These are phyloP conservation scores for Albula goreensis DNA, from an alignment of 2,113 vertebrate genomes.

Conservation along the genomic window DNA sequence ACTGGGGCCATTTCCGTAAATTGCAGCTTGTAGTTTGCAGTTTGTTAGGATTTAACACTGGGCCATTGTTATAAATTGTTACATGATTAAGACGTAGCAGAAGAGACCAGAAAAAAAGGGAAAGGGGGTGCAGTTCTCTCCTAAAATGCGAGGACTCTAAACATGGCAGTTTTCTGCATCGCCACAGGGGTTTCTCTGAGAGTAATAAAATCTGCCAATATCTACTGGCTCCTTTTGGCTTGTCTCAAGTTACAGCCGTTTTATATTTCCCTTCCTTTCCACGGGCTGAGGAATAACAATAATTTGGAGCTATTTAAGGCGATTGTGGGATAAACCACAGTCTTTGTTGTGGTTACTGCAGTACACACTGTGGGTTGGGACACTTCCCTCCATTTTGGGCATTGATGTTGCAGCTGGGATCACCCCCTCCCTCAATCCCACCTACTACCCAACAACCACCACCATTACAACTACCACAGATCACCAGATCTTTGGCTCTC, in stretches of 20 bases:
- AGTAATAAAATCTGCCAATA: slow-evolving; percentile 65
- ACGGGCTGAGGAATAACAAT: slow-evolving; percentile 83
- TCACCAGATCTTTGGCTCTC: slow-evolving; percentile 7
- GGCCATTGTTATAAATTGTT: slow-evolving; percentile 13
- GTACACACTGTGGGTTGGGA: slow-evolving; percentile 76
- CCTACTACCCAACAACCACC: slow-evolving; percentile 22
- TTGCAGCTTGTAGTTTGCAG: background rate
- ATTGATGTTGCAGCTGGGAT: slow-evolving; percentile 28
- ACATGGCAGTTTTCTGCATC: slow-evolving; percentile 33
- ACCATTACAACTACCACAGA: slow-evolving; percentile 36
- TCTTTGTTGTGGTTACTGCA: slow-evolving; percentile 91
- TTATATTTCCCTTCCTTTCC: slow-evolving; percentile 77
- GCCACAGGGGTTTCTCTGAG: slow-evolving; percentile 41
- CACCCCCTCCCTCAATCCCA: slow-evolving; percentile 33
- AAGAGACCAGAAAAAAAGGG: background rate
- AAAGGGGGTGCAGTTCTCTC: background rate
- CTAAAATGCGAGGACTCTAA: background rate
- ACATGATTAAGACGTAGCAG: slow-evolving; percentile 1
- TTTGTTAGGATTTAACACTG: background rate
- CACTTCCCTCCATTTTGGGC: slow-evolving; percentile 45
- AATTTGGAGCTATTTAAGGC: slow-evolving; percentile 88
- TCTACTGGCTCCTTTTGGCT: slow-evolving; percentile 64
- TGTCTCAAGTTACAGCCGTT: slow-evolving; percentile 66
- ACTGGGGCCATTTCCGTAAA: background rate
- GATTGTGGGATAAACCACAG: slow-evolving; percentile 87